A percentile compares a stretch with the other conserved stretches of the same genome.
Evolutionary conservation across 2,113 vertebrate genomes (phyloP).

Genomic region (Platysteira castanea): DNA sequence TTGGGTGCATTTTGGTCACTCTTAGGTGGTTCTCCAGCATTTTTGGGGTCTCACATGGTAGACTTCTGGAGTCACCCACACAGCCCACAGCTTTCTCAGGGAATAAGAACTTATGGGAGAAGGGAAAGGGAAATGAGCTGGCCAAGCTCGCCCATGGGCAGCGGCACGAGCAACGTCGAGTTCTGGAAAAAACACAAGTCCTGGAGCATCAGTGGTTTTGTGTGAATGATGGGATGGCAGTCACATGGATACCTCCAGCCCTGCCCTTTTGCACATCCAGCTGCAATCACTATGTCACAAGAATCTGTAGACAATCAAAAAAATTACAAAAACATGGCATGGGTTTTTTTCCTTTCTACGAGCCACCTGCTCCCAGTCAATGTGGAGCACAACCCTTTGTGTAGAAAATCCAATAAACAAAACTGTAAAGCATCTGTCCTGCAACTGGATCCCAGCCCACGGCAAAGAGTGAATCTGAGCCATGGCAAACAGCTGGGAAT

Average conservation of each 20-base stretch:
- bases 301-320: not conserved
- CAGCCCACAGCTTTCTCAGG: not conserved
- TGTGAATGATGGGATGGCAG: not conserved
- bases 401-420: conserved; percentile 36
- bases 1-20: not conserved
- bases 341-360: not conserved
- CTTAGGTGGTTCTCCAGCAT: not conserved
- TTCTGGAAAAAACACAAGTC: not conserved
- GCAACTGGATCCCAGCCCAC: conserved; percentile 43
- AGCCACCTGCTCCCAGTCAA: conserved; percentile 45
- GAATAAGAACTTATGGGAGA: not conserved
- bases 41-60: not conserved
- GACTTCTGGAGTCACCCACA: not conserved
- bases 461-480: not conserved
- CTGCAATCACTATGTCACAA: not conserved
- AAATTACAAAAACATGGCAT: not conserved
- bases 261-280: not conserved
- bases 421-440: conserved; percentile 45
- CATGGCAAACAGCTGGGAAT: conserved; percentile 9
- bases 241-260: not conserved
- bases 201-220: not conserved
- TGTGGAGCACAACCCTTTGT: not conserved
- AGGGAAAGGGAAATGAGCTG: not conserved
- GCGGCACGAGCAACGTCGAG: accelerated
- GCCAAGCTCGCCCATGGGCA: accelerated